phyloP scores from a whole-genome alignment of 2,797 vertebrate species.

The Adrianichthys oophorus region DNA sequence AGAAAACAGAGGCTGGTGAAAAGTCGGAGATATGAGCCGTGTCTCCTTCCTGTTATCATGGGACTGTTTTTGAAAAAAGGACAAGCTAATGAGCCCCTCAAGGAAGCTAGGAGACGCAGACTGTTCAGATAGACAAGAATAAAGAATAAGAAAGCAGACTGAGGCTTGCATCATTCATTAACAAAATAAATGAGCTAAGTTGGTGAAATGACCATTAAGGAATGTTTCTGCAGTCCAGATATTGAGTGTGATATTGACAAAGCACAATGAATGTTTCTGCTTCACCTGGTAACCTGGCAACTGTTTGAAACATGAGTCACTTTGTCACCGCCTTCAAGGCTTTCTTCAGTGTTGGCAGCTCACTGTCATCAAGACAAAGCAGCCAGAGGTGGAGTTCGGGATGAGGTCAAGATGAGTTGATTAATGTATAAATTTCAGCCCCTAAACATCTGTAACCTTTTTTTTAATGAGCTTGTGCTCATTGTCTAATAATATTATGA shows the following conservation, averaged over 20 bases:
- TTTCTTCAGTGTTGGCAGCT: neutral
- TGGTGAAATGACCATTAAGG: neutral
- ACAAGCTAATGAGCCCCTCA: neutral
- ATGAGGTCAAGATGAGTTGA: too few relatives aligned
- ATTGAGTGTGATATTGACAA: too few relatives aligned
- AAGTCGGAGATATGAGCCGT: neutral
- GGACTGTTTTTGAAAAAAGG: neutral
- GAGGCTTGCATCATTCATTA: constrained; percentile 1
- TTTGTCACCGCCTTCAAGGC: neutral
- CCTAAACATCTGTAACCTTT: too few relatives aligned
- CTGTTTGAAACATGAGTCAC: neutral
- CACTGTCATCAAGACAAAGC: too few relatives aligned
- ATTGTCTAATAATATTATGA: too few relatives aligned
- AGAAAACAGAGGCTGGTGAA: neutral
- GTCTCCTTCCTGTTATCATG: neutral
- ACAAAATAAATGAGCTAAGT: neutral
- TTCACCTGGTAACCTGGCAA: too few relatives aligned
- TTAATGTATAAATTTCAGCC: too few relatives aligned
- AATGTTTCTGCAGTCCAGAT: neutral
- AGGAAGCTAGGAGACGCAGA: constrained; percentile 1
- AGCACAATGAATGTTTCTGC: too few relatives aligned
- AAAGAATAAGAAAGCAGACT: neutral
- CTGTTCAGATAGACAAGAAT: neutral
- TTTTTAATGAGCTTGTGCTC: too few relatives aligned
- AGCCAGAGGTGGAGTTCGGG: neutral